Base-by-base conservation (phyloP, 2,888 invertebrate genomes). In the Diarsia dahlii region DNA sequence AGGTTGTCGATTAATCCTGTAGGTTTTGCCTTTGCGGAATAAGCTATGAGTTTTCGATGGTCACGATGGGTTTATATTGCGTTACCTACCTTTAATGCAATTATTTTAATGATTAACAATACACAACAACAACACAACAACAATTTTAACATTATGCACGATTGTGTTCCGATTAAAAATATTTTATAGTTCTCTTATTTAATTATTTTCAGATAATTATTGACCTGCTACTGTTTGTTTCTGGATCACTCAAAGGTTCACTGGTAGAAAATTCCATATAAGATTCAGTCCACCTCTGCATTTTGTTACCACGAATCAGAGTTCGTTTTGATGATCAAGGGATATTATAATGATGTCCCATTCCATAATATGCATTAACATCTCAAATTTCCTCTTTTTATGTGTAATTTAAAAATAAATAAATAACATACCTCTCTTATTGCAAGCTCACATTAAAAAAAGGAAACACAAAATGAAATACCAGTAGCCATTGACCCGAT, bases 361-460 rank as follows among this genome's bases (percentile, higher is more conserved):
- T 28, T 28, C 13, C 23, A 23, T 28, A 54, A 23, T 56, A 13
- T 13, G 15, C 46, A 39, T 56, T 12, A 39, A 12, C 4, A 20
- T 4, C 23, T 13, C 4, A 46, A 28, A 20, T 9, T 8, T 46
- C n/a, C 20, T 39, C 8, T 8, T 15, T 58, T 23, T 58, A 28
- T 0, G 28, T 58, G 28, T 1, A 1, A 58, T 28, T 23, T 23
- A 13, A 15, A 58, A 58, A 1, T 28, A 8, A 58, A 58, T 15
- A 58, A 58, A 58, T 28, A 58, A 58, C 9, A 52, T n/a, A 52
- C 10, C 10, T 12, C 28, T 1, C 2, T 8, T 78, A 64, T 65
- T 45, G 4, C 9, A 62, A 71, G 63, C 28, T 56, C 9, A 8
- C 56, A 68, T 52, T 12, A 20, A 66, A 80, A 71, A 58, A 12